These are phyloP conservation scores for Elaphurus davidianus DNA, from an alignment of 2,113 vertebrate genomes.

Conservation along the genomic window DNA sequence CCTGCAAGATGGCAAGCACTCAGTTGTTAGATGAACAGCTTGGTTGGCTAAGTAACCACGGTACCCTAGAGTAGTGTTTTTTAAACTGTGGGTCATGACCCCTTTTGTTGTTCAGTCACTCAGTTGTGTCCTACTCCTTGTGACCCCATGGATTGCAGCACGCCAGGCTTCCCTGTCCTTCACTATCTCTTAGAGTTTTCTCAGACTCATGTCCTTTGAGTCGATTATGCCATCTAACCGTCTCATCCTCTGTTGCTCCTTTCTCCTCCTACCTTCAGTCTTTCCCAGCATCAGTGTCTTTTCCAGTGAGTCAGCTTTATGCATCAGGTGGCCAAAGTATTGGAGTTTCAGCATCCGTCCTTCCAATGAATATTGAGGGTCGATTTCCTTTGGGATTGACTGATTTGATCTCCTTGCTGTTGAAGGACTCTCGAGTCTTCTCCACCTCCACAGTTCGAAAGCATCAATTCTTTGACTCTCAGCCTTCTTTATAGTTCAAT, in stretches of 20 bases:
- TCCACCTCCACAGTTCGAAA: background rate
- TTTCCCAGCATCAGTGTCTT: background rate
- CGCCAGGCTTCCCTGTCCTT: background rate
- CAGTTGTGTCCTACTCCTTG: background rate
- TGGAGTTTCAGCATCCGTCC: background rate
- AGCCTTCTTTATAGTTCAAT: background rate
- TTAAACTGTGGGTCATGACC: background rate
- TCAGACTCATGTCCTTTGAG: background rate
- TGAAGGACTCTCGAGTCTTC: background rate
- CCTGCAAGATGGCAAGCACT: background rate
- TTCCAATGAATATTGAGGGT: background rate
- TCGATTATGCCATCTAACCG: background rate
- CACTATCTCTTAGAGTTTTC: background rate
- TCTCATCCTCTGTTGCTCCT: background rate
- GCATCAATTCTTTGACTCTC: background rate
- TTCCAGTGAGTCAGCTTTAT: background rate
- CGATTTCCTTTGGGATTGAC: background rate
- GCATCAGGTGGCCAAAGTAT: background rate
- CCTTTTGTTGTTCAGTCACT: background rate
- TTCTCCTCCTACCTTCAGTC: background rate
- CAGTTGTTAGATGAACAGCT: background rate
- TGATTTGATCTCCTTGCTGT: background rate
- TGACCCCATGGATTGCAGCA: background rate
- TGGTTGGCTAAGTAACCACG: background rate
- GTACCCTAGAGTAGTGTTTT: background rate